Conservation (phyloP, 2,888 invertebrate genomes). For the Drosophila phalerata region DNA sequence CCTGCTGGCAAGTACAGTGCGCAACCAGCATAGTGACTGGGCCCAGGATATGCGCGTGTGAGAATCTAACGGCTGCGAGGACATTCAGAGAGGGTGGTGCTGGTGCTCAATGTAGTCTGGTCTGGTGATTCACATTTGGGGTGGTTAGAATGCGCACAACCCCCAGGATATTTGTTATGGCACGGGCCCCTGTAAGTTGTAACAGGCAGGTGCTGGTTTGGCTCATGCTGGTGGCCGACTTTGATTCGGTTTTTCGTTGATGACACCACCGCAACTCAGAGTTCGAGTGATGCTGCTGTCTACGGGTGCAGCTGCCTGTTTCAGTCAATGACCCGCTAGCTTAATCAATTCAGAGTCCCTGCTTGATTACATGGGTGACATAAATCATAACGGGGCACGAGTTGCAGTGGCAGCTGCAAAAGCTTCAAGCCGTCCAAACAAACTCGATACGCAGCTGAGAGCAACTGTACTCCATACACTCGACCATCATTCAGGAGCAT, state of each 20-base stretch:
- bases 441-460: conserved; percentile 69
- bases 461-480: conserved; percentile 28
- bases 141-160: conserved; percentile 66
- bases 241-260: conserved; percentile 52
- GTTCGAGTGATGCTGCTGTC: conserved; percentile 59
- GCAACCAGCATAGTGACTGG: conserved; percentile 61
- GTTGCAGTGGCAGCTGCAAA: conserved; percentile 60
- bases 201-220: conserved; percentile 75
- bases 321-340: conserved; percentile 77
- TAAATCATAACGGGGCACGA: conserved; percentile 65
- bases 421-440: conserved; percentile 64
- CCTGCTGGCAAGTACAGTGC: conserved; percentile 69
- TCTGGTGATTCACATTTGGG: conserved; percentile 56
- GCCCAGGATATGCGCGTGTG: conserved; percentile 59
- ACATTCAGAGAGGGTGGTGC: conserved; percentile 67
- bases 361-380: conserved; percentile 77
- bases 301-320: conserved; percentile 59
- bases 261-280: conserved; percentile 34
- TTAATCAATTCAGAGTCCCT: conserved; percentile 64
- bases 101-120: conserved; percentile 37
- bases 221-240: conserved; percentile 68
- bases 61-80: conserved; percentile 71
- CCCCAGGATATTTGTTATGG: conserved; percentile 65
- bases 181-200: conserved; percentile 77
- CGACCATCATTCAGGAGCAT: conserved; percentile 19